Evolutionary conservation across 1,140 invertebrate species (phyloP).

Genomic region (Lamellibrachia luymesi): DNA sequence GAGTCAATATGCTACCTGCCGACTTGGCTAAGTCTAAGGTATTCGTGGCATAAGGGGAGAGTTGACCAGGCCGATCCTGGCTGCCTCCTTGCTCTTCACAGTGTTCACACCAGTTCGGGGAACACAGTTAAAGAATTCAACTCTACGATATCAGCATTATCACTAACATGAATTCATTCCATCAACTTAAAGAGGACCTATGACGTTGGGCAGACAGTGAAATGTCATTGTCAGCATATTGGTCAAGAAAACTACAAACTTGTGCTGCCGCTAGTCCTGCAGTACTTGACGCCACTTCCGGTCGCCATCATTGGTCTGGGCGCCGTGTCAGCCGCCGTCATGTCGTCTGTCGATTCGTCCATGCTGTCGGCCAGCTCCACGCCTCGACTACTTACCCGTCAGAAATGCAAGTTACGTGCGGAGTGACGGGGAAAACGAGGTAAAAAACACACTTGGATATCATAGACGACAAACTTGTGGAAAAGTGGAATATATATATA

Average conservation of each 20-base stretch:
- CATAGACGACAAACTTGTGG: background rate
- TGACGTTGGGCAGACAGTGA: too few species aligned
- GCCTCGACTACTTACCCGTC: conserved; percentile 18
- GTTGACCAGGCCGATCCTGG: too few species aligned
- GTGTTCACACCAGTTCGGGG: too few species aligned
- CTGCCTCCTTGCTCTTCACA: too few species aligned
- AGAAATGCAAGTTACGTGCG: background rate
- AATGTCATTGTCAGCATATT: too few species aligned
- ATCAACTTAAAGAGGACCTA: too few species aligned
- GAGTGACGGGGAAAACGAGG: background rate
- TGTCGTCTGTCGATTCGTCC: conserved; percentile 23
- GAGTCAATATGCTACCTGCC: too few species aligned
- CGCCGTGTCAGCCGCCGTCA: conserved; percentile 24
- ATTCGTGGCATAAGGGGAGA: too few species aligned
- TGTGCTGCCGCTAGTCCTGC: conserved; percentile 94
- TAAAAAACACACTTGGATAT: background rate
- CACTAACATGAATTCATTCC: too few species aligned
- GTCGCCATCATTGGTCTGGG: conserved; percentile 30
- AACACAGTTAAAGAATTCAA: too few species aligned
- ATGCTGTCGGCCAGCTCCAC: conserved; percentile 11
- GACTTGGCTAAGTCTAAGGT: too few species aligned
- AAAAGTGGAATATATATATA: background rate
- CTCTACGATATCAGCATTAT: too few species aligned
- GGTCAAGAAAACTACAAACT: conserved; percentile 67
- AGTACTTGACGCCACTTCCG: conserved; percentile 28